Base-by-base conservation (phyloP, 2,888 invertebrate species). In the Eupithecia tripunctaria region DNA sequence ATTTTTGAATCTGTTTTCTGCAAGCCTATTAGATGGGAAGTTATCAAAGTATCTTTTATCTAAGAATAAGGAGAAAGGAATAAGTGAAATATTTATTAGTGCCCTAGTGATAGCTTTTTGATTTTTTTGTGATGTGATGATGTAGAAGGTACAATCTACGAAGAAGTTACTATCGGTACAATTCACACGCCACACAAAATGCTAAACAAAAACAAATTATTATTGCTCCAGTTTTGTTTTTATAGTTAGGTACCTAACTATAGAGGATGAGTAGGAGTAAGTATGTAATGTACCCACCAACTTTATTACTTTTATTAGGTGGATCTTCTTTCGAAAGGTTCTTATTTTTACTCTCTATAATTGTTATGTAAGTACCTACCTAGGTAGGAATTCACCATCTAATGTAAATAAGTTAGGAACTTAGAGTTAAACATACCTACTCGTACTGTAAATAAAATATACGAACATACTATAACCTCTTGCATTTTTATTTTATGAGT, bases 401-500 rank as follows among this genome's bases (percentile, higher is more conserved):
- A 21, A 51, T 21, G 8, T 47, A 47, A 18, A 8, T 47, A 1
- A 51, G 21, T 10, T 51, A 51, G 21, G 8, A 51, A 10, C 47
- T 0, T 51, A 51, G 21, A 51, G 32, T 32, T 32, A 32, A 32
- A 32, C 32, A 2, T 29, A 29, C 29, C 4, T 29, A 4, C 4
- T 15, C 0, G 5, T 41, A 41, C 41, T 41, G 1, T 41, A 15
- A 41, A 15, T 5, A 41, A 41, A n/a, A 51, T 51, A 51, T 51
- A 51, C 47, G 47, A 18, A 47, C n/a, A 47, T 47, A 47, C 6
- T 2, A n/a, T n/a, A n/a, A 47, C n/a, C 47, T 51, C 0, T 51
- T 51, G 47, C n/a, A 51, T 51, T 21, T 47, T 51, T 51, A 51
- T 51, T 47, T n/a, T n/a, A 47, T 21, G 47, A 51, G 47, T 21